These are phyloP conservation scores for Gymnoscopelus braueri DNA, from an alignment of 2,797 vertebrate genomes.

Conservation along the genomic window DNA sequence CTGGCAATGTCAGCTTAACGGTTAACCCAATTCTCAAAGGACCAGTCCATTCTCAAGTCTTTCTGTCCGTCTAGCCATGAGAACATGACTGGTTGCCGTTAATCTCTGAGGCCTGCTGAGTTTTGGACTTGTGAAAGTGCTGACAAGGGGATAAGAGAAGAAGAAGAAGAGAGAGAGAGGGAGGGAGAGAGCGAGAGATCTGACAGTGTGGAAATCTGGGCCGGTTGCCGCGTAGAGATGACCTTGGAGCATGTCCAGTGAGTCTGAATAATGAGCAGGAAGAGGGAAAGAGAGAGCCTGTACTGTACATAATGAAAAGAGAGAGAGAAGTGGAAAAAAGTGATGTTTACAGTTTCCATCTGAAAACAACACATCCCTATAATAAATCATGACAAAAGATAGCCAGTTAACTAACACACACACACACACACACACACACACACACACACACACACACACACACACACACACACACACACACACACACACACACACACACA, in stretches of 20 bases:
- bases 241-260: slow-evolving; percentile 67
- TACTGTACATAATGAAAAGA: not conserved
- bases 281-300: slow-evolving; percentile 22
- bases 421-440: no score
- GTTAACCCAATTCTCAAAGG: not conserved
- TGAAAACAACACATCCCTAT: no score
- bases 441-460: no score
- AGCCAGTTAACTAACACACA: not conserved
- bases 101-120: slow-evolving; percentile 39
- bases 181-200: slow-evolving; percentile 8
- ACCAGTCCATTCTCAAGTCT: not conserved
- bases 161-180: slow-evolving; percentile 10
- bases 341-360: not conserved
- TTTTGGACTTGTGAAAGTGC: slow-evolving; percentile 65
- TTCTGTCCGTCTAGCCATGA: slow-evolving; percentile 27
- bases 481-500: no score
- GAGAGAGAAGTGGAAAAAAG: not conserved
- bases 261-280: slow-evolving; percentile 60
- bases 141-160: slow-evolving; percentile 63
- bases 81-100: slow-evolving; percentile 34
- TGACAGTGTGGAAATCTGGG: slow-evolving; percentile 59
- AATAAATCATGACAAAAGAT: no score
- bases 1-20: not conserved
- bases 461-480: no score
- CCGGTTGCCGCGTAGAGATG: slow-evolving; percentile 62